phyloP scores from a whole-genome alignment of 2,888 invertebrate species.

The Tachina fera region DNA sequence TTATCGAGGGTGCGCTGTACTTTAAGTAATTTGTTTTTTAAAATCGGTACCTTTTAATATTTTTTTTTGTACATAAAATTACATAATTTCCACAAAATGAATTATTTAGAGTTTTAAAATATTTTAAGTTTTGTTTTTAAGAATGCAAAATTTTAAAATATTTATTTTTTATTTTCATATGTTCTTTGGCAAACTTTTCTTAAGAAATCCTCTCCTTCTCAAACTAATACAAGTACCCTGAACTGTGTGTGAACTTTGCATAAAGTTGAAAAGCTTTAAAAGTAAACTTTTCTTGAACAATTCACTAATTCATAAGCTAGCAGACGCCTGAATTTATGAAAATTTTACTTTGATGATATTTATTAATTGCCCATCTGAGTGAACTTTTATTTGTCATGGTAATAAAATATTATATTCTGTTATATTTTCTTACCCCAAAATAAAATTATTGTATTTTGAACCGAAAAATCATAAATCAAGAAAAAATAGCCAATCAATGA shows the following conservation, averaged over 20 bases:
- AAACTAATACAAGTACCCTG: neutral
- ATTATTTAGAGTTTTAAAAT: no score
- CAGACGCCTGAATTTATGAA: neutral
- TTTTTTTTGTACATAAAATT: no score
- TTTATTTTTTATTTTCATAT: no score
- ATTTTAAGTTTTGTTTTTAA: no score
- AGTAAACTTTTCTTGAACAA: neutral
- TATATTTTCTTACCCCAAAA: neutral
- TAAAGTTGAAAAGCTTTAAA: neutral
- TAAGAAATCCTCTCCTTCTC: no score
- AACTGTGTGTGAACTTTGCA: neutral
- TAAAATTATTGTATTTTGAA: conserved; percentile 25
- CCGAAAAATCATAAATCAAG: conserved; percentile 57
- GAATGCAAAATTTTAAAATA: no score
- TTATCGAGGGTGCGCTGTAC: no score
- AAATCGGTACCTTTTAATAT: no score
- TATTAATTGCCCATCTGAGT: neutral
- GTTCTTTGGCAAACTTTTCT: no score
- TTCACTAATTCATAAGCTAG: neutral
- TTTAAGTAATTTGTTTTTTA: no score
- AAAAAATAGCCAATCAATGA: conserved; percentile 41
- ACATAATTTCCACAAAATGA: no score
- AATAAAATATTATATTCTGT: conserved; percentile 21
- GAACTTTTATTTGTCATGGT: neutral
- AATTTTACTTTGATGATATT: neutral